Conservation (phyloP, 2,888 invertebrate species). For the Leptopilina syphax region DNA sequence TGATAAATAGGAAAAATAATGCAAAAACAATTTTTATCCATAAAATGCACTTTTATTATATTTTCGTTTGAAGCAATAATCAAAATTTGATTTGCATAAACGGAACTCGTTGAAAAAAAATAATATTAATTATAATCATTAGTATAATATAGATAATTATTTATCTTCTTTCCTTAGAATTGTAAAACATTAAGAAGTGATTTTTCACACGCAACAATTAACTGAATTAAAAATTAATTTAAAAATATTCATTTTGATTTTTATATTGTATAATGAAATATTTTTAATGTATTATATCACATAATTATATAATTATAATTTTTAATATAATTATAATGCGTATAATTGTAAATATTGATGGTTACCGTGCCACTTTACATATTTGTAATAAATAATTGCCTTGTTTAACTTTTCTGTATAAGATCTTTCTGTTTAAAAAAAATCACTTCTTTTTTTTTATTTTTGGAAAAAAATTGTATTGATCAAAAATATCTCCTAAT, state of each 20-base stretch:
- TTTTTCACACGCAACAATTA: slow-evolving; percentile 16
- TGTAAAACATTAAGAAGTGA: background rate
- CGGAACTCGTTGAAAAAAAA: background rate
- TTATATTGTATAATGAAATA: background rate
- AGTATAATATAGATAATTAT: slow-evolving; percentile 16
- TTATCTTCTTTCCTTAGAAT: slow-evolving; percentile 3
- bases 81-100: slow-evolving; percentile 11
- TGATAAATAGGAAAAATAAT: background rate
- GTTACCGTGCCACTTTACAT: slow-evolving; percentile 23
- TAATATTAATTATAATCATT: slow-evolving; percentile 3
- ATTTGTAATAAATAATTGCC: background rate
- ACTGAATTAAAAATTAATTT: background rate
- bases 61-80: background rate
- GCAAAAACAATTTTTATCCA: background rate
- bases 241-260: background rate
- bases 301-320: too few relatives aligned
- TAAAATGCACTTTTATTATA: background rate
- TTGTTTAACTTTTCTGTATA: background rate
- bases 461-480: slow-evolving; percentile 16
- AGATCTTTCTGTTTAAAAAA: too few relatives aligned
- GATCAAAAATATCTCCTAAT: too few relatives aligned
- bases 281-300: too few relatives aligned
- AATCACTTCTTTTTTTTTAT: background rate
- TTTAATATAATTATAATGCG: background rate
- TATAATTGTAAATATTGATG: slow-evolving; percentile 34